phyloP scores from a whole-genome alignment of 2,113 vertebrate species.

The Tautogolabrus adspersus region DNA sequence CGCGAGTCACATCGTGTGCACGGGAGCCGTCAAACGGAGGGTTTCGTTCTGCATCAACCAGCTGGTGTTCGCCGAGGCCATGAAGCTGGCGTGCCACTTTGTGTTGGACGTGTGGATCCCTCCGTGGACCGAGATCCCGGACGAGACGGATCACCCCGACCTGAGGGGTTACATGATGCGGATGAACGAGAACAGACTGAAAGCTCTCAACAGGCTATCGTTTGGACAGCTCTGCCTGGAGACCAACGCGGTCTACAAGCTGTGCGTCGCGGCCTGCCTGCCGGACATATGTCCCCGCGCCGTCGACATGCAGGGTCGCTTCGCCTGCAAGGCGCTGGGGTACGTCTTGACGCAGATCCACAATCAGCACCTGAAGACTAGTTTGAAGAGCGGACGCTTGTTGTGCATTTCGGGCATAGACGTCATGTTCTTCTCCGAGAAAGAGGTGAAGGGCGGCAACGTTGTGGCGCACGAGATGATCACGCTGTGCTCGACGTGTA shows the following conservation, averaged over 20 bases:
- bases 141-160: rapidly evolving
- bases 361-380: not conserved
- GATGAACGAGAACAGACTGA: not conserved
- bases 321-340: not conserved
- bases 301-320: not conserved
- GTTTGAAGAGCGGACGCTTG: not conserved
- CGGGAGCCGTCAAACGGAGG: not conserved
- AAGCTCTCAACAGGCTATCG: not conserved
- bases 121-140: not conserved
- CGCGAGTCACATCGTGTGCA: not conserved
- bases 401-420: not conserved
- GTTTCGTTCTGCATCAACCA: constrained; percentile 18
- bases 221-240: constrained; percentile 21
- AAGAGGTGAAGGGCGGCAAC: not conserved
- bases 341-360: constrained; percentile 3
- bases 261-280: not conserved
- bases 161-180: not conserved
- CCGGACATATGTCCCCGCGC: not conserved
- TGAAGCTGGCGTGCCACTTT: constrained; percentile 23
- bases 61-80: constrained; percentile 23
- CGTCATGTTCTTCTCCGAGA: rapidly evolving
- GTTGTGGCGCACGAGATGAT: not conserved
- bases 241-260: constrained; percentile 6
- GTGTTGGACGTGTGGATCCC: constrained; percentile 28
- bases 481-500: not conserved